Evolutionary conservation across 2,888 invertebrate species (phyloP).

Genomic region (Xanthia icteritia): DNA sequence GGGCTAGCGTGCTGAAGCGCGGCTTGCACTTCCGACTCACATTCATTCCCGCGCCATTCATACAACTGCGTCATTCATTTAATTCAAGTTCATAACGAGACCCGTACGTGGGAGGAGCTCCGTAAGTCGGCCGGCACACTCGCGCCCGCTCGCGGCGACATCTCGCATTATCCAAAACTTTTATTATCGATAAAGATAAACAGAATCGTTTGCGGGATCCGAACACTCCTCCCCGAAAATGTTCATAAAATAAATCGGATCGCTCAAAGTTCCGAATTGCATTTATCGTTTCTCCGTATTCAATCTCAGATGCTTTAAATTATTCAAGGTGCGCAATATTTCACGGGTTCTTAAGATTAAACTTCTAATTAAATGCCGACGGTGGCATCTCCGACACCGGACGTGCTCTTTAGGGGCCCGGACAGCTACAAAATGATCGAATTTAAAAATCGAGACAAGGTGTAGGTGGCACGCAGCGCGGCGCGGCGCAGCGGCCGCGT

Average conservation of each 20-base stretch:
- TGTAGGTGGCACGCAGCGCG: conserved; percentile 72
- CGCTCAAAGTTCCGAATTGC: conserved; percentile 77
- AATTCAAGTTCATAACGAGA: conserved; percentile 88
- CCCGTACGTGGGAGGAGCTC: conserved; percentile 82
- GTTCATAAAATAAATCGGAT: conserved; percentile 83
- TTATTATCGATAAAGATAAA: conserved; percentile 80
- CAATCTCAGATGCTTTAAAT: conserved; percentile 78
- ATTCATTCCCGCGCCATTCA: conserved; percentile 89
- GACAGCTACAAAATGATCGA: conserved; percentile 79
- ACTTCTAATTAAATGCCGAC: conserved; percentile 85
- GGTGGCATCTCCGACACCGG: conserved; percentile 79
- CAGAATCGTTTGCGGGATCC: conserved; percentile 72
- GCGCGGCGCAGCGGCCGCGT: conserved; percentile 66
- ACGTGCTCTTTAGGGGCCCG: conserved; percentile 71
- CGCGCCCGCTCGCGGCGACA: conserved; percentile 71
- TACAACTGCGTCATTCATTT: conserved; percentile 89
- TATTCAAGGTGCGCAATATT: conserved; percentile 84
- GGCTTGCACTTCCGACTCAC: conserved; percentile 87
- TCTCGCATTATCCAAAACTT: conserved; percentile 75
- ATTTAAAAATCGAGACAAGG: conserved; percentile 76
- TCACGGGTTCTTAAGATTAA: conserved; percentile 83
- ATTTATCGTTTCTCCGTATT: conserved; percentile 86
- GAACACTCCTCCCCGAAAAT: conserved; percentile 71
- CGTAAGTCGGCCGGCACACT: conserved; percentile 76
- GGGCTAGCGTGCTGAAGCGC: conserved; percentile 84